Conservation (phyloP, 2,888 invertebrate species). For the Synergus gifuensis region DNA sequence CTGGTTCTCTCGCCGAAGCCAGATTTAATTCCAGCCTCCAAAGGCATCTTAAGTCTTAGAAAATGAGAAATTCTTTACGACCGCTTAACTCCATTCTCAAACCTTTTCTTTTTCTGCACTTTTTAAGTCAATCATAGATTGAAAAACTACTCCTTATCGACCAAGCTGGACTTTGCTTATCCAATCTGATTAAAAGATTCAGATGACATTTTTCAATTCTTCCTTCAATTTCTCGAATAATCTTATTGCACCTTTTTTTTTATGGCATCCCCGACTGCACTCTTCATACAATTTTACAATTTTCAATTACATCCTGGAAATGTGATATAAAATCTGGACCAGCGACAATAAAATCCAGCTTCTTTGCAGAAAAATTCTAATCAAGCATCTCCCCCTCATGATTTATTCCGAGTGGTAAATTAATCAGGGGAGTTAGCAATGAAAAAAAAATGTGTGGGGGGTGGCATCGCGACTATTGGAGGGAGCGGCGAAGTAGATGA, state of each 20-base stretch:
- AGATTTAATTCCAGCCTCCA: constrained; percentile 55
- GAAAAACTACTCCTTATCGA: constrained; percentile 1
- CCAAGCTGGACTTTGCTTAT: not conserved
- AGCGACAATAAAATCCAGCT: constrained; percentile 29
- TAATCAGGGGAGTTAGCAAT: constrained; percentile 37
- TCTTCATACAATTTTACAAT: no score
- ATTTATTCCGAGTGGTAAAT: constrained; percentile 32
- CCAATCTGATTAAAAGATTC: not conserved
- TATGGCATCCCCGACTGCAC: no score
- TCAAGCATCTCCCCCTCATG: constrained; percentile 33
- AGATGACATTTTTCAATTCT: no score
- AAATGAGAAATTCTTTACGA: constrained; percentile 42
- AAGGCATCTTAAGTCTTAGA: constrained; percentile 41
- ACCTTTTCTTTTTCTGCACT: not conserved
- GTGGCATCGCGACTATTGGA: not conserved
- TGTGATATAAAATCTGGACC: not conserved
- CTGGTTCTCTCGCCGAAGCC: constrained; percentile 55
- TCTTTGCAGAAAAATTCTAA: not conserved
- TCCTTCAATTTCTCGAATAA: no score
- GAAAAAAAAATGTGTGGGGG: constrained; percentile 3
- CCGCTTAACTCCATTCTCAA: constrained; percentile 35
- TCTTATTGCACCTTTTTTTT: no score
- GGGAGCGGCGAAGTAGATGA: constrained; percentile 49
- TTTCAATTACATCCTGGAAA: not conserved
- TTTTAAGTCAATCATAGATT: constrained; percentile 28